Conservation (phyloP, 2,888 invertebrate genomes). For the Acleris laterana region DNA sequence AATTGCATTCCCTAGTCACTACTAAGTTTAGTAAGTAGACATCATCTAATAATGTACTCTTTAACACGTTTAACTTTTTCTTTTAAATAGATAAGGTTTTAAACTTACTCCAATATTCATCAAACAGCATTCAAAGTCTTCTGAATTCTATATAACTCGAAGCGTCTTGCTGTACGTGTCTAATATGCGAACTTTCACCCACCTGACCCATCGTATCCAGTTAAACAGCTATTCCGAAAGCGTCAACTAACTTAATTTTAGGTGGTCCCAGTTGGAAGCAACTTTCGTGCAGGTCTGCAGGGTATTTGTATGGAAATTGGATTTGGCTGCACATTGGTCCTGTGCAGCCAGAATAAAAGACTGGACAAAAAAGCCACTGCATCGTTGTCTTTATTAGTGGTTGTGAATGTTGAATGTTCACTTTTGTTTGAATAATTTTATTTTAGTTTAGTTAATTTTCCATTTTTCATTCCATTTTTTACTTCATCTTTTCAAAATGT, state of each 20-base stretch:
- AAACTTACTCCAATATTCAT: background rate
- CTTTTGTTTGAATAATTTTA: too few relatives aligned
- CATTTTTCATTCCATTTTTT: too few relatives aligned
- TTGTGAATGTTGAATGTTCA: too few relatives aligned
- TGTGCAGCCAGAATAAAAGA: constrained; percentile 17
- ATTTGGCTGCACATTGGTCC: constrained; percentile 21
- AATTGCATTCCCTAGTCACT: too few relatives aligned
- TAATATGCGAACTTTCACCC: background rate
- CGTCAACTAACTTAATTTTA: constrained; percentile 27
- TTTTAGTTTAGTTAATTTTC: too few relatives aligned
- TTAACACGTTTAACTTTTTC: too few relatives aligned
- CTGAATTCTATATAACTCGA: background rate
- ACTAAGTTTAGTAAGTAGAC: too few relatives aligned
- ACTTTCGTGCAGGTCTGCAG: constrained; percentile 24
- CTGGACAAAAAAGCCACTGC: constrained; percentile 14
- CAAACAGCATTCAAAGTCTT: background rate
- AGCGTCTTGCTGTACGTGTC: background rate
- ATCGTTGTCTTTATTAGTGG: background rate
- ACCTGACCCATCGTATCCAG: background rate
- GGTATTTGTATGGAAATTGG: constrained; percentile 36
- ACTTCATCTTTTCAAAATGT: too few relatives aligned
- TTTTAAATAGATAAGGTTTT: too few relatives aligned
- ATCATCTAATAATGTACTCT: too few relatives aligned
- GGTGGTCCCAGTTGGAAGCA: constrained; percentile 21
- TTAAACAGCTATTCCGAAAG: constrained; percentile 15